Conservation (phyloP, 2,797 vertebrate genomes). For the Oreonectes daqikongensis region DNA sequence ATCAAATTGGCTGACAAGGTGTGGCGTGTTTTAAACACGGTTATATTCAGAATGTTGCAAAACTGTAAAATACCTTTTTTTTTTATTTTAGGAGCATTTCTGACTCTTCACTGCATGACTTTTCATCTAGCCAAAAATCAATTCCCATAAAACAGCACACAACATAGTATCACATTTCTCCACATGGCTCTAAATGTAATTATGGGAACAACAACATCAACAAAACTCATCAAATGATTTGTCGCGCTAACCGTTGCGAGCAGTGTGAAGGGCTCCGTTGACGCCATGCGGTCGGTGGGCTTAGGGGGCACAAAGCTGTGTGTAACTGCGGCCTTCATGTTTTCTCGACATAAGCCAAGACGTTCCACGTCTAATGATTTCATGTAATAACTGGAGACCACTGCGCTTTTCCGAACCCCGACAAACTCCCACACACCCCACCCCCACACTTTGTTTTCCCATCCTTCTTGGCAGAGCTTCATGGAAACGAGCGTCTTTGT, state of each 20-base stretch:
- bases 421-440: constrained; percentile 62
- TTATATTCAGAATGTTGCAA: constrained; percentile 5
- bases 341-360: constrained; percentile 56
- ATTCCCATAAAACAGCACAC: not conserved
- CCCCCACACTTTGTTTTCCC: constrained; percentile 69
- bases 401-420: constrained; percentile 64
- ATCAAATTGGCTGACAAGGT: constrained; percentile 34
- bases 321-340: constrained; percentile 54
- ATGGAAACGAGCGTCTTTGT: constrained; percentile 76
- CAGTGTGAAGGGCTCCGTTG: constrained; percentile 39
- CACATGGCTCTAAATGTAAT: not conserved
- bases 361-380: constrained; percentile 58
- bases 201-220: constrained; percentile 11
- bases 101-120: not conserved
- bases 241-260: constrained; percentile 30
- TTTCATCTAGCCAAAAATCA: not conserved
- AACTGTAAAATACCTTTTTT: not conserved
- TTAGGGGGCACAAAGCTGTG: constrained; percentile 27
- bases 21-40: constrained; percentile 1
- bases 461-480: constrained; percentile 76
- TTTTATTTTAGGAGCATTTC: not conserved
- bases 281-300: constrained; percentile 45
- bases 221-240: constrained; percentile 6
- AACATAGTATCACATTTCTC: not conserved
- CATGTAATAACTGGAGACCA: constrained; percentile 63